Percentiles rank a stretch among this genome's conserved stretches.
phyloP scores from a whole-genome alignment of 1,140 invertebrate species.

The Maniola jurtina region DNA sequence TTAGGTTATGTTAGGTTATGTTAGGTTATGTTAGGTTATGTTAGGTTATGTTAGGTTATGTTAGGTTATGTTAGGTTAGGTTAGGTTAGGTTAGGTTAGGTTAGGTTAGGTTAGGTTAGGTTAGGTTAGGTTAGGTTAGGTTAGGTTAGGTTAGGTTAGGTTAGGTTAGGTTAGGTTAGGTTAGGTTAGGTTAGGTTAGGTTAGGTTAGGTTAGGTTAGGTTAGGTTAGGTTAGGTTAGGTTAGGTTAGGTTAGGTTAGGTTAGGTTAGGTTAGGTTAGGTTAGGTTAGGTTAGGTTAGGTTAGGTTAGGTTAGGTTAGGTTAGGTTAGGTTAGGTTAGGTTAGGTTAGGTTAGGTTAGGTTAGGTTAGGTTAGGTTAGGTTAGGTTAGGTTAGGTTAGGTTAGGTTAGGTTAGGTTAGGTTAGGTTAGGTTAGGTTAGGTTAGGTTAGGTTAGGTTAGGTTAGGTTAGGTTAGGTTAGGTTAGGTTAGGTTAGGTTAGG shows the following conservation, averaged over 20 bases:
- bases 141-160: conserved; percentile 14
- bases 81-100: conserved; percentile 14
- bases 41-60: too few relatives aligned
- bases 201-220: conserved; percentile 16
- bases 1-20: too few relatives aligned
- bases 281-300: conserved; percentile 18
- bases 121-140: conserved; percentile 14
- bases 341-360: conserved; percentile 5
- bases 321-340: conserved; percentile 19
- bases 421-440: conserved; percentile 30
- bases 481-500: conserved; percentile 11
- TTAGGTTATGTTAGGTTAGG: too few relatives aligned
- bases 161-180: conserved; percentile 3
- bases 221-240: conserved; percentile 10
- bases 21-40: too few relatives aligned
- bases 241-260: conserved; percentile 16
- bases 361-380: conserved; percentile 18
- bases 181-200: conserved; percentile 14
- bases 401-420: conserved; percentile 28
- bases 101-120: conserved; percentile 14
- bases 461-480: conserved; percentile 29
- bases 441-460: conserved; percentile 9
- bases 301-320: conserved; percentile 9
- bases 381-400: conserved; percentile 7
- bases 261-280: conserved; percentile 19